Conservation (phyloP, 2,888 invertebrate species). For the Hetaerina titia region DNA sequence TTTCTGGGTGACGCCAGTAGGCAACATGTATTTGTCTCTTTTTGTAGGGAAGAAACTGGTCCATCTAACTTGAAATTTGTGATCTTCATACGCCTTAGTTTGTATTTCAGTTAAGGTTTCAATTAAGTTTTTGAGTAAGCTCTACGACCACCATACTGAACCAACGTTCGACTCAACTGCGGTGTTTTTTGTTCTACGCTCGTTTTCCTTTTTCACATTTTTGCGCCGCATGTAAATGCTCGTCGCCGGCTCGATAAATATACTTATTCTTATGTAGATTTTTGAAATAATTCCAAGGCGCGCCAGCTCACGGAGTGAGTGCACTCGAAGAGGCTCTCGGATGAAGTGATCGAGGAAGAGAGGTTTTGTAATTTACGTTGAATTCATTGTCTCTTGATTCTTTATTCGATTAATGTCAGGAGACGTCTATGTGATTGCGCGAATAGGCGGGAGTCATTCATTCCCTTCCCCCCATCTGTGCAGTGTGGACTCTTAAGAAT, state of each 20-base stretch:
- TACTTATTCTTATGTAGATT: not conserved
- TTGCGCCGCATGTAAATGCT: not conserved
- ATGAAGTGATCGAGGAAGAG: not conserved
- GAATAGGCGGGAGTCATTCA: not conserved
- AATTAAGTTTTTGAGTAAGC: too few species aligned
- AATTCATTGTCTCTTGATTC: not conserved
- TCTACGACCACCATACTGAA: too few species aligned
- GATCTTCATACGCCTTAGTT: too few species aligned
- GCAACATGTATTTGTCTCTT: too few species aligned
- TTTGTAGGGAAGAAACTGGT: too few species aligned
- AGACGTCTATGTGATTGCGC: not conserved
- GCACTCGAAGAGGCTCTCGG: not conserved
- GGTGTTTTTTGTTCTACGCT: not conserved
- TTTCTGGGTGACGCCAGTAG: too few species aligned
- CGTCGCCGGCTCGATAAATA: not conserved
- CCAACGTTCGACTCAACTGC: not conserved
- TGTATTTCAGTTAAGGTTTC: too few species aligned
- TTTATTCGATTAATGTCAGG: not conserved
- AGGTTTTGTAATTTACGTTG: not conserved
- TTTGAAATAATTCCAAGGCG: not conserved
- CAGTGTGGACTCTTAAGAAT: not conserved
- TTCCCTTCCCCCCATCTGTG: not conserved
- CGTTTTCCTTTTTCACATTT: too few species aligned
- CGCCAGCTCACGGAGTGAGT: not conserved
- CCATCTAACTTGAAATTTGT: too few species aligned